phyloP scores from a whole-genome alignment of 2,888 invertebrate genomes.

The Proisotoma minuta region DNA sequence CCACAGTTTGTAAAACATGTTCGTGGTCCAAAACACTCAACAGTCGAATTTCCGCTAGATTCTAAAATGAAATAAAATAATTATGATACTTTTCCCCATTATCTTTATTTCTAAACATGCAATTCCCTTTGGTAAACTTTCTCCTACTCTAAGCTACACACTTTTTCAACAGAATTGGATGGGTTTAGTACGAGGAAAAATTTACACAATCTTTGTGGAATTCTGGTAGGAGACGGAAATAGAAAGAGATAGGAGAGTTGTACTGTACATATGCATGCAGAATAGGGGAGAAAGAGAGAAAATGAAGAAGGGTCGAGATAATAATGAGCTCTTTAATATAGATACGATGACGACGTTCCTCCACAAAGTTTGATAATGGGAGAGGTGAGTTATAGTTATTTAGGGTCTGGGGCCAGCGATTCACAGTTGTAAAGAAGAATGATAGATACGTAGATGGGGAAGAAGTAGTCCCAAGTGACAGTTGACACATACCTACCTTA shows the following conservation, averaged over 20 bases:
- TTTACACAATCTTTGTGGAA: too few species aligned
- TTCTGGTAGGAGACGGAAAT: too few species aligned
- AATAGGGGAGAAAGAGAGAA: not conserved
- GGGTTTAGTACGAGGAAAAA: too few species aligned
- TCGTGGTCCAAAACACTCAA: conserved; percentile 46
- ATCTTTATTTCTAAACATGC: too few species aligned
- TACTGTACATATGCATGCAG: conserved; percentile 7
- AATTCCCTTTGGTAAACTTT: not conserved
- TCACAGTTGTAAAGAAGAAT: too few species aligned
- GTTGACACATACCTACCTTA: conserved; percentile 36
- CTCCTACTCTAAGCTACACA: not conserved
- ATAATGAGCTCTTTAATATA: conserved; percentile 13
- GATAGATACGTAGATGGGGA: too few species aligned
- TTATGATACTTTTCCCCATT: not conserved
- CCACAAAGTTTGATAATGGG: too few species aligned
- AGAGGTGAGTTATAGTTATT: too few species aligned
- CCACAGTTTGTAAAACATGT: conserved; percentile 44
- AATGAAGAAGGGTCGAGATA: too few species aligned
- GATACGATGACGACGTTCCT: too few species aligned
- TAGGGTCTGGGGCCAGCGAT: too few species aligned
- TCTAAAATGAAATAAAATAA: conserved; percentile 26
- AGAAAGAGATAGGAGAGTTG: not conserved
- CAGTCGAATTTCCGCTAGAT: conserved; percentile 44
- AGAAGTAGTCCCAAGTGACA: conserved; percentile 24
- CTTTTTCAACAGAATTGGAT: too few species aligned